phyloP scores from a whole-genome alignment of 2,797 vertebrate species.

The Ctenopoma multispine region DNA sequence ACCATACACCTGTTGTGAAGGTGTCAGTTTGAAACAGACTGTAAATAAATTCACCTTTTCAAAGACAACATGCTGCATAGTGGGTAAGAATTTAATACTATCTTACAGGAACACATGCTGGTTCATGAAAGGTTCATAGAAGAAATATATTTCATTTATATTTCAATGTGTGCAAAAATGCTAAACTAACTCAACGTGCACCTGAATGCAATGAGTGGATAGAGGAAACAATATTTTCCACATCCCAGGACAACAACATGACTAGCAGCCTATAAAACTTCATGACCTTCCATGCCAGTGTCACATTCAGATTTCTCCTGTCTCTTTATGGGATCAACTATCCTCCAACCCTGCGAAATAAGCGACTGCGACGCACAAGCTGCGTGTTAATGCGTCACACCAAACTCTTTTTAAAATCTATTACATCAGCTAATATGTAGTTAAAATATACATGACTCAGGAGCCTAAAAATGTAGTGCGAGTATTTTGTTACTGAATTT shows the following conservation, averaged over 20 bases:
- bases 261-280: background rate
- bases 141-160: no score
- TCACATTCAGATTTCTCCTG: slow-evolving; percentile 13
- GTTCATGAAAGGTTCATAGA: no score
- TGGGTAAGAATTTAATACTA: background rate
- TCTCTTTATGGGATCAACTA: background rate
- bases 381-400: slow-evolving; percentile 14
- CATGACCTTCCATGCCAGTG: slow-evolving; percentile 8
- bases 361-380: background rate
- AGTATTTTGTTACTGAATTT: background rate
- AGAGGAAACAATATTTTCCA: background rate
- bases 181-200: background rate
- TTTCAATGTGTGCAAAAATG: background rate
- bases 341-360: background rate
- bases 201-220: background rate
- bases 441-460: background rate
- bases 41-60: slow-evolving; percentile 40
- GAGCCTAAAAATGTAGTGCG: rapidly evolving
- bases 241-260: background rate
- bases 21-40: background rate
- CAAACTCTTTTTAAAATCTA: slow-evolving; percentile 15
- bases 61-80: slow-evolving; percentile 15
- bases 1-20: slow-evolving; percentile 58
- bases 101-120: slow-evolving; percentile 15
- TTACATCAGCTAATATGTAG: no score